Conservation (phyloP, 2,888 invertebrate species). For the Pardosa pseudoannulata region DNA sequence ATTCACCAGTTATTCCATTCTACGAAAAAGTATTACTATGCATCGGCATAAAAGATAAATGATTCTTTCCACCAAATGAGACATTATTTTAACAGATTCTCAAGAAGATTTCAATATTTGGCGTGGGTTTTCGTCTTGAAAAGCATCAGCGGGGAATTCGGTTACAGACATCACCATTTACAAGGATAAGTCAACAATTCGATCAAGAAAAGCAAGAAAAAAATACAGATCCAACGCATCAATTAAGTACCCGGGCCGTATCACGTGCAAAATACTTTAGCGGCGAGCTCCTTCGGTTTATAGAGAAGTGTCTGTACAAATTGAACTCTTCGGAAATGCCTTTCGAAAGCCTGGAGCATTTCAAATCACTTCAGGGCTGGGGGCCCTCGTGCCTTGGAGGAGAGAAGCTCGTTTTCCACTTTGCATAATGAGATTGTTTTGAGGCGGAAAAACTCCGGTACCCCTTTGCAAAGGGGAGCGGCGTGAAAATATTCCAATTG, state of each 20-base stretch:
- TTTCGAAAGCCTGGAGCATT: background rate
- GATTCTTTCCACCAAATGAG: no score
- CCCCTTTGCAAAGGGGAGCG: constrained; percentile 18
- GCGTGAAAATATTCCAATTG: constrained; percentile 58
- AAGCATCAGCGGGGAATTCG: no score
- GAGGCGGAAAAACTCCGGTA: constrained; percentile 51
- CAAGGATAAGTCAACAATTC: no score
- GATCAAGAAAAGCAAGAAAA: no score
- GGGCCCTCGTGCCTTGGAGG: background rate
- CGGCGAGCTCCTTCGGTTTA: background rate
- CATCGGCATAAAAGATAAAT: no score
- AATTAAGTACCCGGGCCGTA: background rate
- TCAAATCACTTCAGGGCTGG: constrained; percentile 7
- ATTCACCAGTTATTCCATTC: no score
- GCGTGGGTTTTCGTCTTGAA: no score
- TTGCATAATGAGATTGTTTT: constrained; percentile 66
- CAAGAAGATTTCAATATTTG: no score
- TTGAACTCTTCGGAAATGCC: background rate
- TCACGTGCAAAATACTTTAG: background rate
- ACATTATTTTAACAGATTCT: no score
- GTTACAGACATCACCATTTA: no score
- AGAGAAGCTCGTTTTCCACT: constrained; percentile 65
- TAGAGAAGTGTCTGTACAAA: background rate
- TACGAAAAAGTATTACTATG: no score
- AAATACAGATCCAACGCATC: no score